Evolutionary conservation across 1,140 invertebrate species (phyloP).

Genomic region (Mylabris phalerata): DNA sequence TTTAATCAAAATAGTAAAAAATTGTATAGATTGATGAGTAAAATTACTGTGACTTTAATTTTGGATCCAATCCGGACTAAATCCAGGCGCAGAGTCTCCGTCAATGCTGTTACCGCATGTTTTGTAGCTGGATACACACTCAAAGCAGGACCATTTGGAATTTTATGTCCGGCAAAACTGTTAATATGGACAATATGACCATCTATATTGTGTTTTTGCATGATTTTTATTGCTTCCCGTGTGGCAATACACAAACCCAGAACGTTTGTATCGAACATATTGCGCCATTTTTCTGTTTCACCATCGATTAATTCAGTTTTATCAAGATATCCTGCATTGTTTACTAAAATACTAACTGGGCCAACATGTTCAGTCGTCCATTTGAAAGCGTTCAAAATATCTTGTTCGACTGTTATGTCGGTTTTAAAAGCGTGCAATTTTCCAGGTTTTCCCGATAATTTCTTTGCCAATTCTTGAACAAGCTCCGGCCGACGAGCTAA

Average conservation of each 20-base stretch:
- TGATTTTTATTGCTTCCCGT: slow-evolving; percentile 49
- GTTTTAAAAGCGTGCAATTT: too few relatives aligned
- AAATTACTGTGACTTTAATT: slow-evolving; percentile 11
- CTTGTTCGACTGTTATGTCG: too few relatives aligned
- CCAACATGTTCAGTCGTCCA: too few relatives aligned
- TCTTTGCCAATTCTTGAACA: too few relatives aligned
- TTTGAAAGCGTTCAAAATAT: too few relatives aligned
- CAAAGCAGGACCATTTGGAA: slow-evolving; percentile 20
- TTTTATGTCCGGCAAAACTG: slow-evolving; percentile 47
- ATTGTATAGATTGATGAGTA: too few relatives aligned
- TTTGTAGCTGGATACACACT: slow-evolving; percentile 51
- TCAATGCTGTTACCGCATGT: slow-evolving; percentile 48
- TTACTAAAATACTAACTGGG: too few relatives aligned
- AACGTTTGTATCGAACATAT: slow-evolving; percentile 51
- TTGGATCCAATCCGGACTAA: slow-evolving; percentile 52
- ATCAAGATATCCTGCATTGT: too few relatives aligned
- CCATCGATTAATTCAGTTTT: too few relatives aligned
- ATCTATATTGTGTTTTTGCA: slow-evolving; percentile 40
- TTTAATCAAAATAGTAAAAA: too few relatives aligned
- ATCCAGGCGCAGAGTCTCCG: slow-evolving; percentile 49
- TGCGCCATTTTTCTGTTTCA: slow-evolving; percentile 27
- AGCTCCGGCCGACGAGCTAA: too few relatives aligned
- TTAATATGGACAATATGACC: slow-evolving; percentile 38
- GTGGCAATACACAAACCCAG: slow-evolving; percentile 45
- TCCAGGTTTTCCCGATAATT: too few relatives aligned